Evolutionary conservation across 2,113 vertebrate species (phyloP).

Genomic region (Percopsis transmontana): DNA sequence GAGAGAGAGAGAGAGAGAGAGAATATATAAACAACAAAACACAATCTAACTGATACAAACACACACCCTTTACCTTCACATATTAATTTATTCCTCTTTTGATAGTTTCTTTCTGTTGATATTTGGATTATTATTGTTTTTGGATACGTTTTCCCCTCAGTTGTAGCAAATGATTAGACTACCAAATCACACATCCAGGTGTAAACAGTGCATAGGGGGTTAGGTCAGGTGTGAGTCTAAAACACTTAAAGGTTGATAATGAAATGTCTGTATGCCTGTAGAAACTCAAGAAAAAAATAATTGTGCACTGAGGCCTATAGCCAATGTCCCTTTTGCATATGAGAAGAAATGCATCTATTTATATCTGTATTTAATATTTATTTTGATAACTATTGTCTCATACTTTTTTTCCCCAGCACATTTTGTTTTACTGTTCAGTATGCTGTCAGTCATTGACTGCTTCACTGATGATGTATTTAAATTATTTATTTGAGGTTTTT

Average conservation of each 20-base stretch:
- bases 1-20: slow-evolving; percentile 25
- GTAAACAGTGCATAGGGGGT: slow-evolving; percentile 16
- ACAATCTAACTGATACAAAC: slow-evolving; percentile 68
- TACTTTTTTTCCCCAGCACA: slow-evolving; percentile 58
- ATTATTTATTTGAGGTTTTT: slow-evolving; percentile 80
- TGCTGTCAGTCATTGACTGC: slow-evolving; percentile 64
- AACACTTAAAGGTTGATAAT: slow-evolving; percentile 1
- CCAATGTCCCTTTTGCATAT: slow-evolving; percentile 44
- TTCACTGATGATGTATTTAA: slow-evolving; percentile 74
- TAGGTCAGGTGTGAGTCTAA: slow-evolving; percentile 11
- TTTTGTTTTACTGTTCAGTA: slow-evolving; percentile 64
- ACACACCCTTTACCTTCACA: slow-evolving; percentile 49
- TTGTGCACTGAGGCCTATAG: slow-evolving; percentile 53
- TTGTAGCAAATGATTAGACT: slow-evolving; percentile 27
- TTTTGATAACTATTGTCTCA: slow-evolving; percentile 68
- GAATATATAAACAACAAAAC: slow-evolving; percentile 47
- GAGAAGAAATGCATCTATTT: slow-evolving; percentile 79
- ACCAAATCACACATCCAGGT: slow-evolving; percentile 30
- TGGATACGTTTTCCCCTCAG: slow-evolving; percentile 21
- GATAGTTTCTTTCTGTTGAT: slow-evolving; percentile 30
- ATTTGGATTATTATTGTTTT: slow-evolving; percentile 44
- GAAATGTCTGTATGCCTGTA: slow-evolving; percentile 10
- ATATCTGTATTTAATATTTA: slow-evolving; percentile 86
- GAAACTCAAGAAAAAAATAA: slow-evolving; percentile 22
- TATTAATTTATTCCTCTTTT: slow-evolving; percentile 67